These are phyloP conservation scores for Aphelinus certus DNA, from an alignment of 1,140 invertebrate species.

Conservation along the genomic window DNA sequence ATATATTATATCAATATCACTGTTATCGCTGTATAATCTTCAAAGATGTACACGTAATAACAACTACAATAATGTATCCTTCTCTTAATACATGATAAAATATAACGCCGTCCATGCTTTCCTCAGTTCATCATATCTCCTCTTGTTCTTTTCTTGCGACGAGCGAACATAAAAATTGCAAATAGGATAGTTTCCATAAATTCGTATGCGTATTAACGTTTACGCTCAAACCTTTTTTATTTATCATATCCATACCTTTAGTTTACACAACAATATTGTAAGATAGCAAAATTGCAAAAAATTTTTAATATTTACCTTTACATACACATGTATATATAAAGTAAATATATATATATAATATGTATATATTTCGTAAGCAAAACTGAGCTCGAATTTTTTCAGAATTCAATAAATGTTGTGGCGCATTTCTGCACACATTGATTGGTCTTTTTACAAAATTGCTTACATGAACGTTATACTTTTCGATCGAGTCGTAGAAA, in stretches of 20 bases:
- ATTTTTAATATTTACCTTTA: not conserved
- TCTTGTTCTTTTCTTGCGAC: constrained; percentile 14
- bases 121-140: not conserved
- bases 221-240: not conserved
- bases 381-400: constrained; percentile 20
- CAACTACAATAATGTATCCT: constrained; percentile 37
- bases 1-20: constrained; percentile 61
- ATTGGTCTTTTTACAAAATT: not conserved
- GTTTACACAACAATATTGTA: constrained; percentile 26
- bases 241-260: constrained; percentile 13
- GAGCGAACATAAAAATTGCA: constrained; percentile 29
- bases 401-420: not conserved
- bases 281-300: constrained; percentile 19
- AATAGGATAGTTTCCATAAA: constrained; percentile 8
- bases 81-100: constrained; percentile 35
- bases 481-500: not conserved
- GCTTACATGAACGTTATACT: not conserved
- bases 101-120: constrained; percentile 23
- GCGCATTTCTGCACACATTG: no score
- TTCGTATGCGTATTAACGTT: not conserved
- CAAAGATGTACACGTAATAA: constrained; percentile 57
- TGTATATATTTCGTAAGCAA: constrained; percentile 10
- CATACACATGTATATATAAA: not conserved
- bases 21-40: constrained; percentile 57
- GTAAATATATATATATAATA: constrained; percentile 7